Base-by-base conservation (phyloP, 35 echinoderm and acorn worm genomes). In the Lytechinus variegatus region DNA sequence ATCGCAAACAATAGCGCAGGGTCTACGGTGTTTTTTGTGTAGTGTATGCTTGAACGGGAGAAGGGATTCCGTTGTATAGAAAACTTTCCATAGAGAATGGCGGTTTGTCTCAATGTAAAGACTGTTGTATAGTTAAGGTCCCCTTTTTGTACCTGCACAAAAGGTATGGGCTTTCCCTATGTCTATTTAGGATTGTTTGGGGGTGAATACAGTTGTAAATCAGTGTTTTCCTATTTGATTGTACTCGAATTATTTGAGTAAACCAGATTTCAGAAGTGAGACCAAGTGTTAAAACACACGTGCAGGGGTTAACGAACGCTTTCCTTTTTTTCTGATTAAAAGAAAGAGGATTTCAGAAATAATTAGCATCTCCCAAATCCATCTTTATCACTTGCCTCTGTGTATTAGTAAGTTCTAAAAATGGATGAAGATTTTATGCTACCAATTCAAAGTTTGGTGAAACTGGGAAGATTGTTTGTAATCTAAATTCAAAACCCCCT, bases 151-250 rank as follows among this genome's bases (percentile, higher is more conserved):
- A 27, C 88, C 88, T 90, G 52, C 52, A 52, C 29, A 90, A 90
- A 90, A 90, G 52, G 88, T 27, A 90, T 90, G 88, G 88, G 52
- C 88, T n/a, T 90, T 90, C 88, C 52, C 88, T 54, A 5, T 90
- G 88, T 90, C 88, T 90, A 90, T 90, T 90, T 90, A 54, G 52
- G 88, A 90, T 90, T 90, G 88, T 90, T 90, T 90, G 16, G 88
- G 29, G 10, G 9, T 90, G 88, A 90, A 90, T 90, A 54, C 28
- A 54, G 88, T 90, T 54, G 88, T 54, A 90, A 90, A 90, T 90
- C 88, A 90, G 88, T 90, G 88, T 90, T 90, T 90, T 90, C 88
- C 66, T 52, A 54, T 90, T 90, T 54, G 88, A 90, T 90, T 90
- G 88, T 90, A 33, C 52, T 54, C 52, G 88, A 90, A 90, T 90